Evolutionary conservation across 2,888 invertebrate species (phyloP), one percentile per base, ranked within the genome.

Genomic region (Caenorhabditis sp.): DNA sequence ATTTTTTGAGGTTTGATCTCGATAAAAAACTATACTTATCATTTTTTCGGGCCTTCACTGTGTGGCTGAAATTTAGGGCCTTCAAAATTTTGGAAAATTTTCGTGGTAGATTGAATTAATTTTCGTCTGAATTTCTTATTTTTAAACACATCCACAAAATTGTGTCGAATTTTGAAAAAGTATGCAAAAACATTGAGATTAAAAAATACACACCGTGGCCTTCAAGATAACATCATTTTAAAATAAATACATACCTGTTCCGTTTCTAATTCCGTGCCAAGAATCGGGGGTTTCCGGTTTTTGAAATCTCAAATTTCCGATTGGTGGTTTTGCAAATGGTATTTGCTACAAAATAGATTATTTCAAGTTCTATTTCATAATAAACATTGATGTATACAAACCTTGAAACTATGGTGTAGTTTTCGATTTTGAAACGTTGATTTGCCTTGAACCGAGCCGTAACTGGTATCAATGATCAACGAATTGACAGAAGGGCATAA

Each of bases 301-400:
- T 43, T 70, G 74, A 54, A 79, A 84, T 12, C 84, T 75, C 19
- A 81, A 62, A 10, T 78, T 60, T 17, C 83, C 84, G 5, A 83
- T 17, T 1, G 84, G 84, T 10, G 81, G 77, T 24, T 73, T 76
- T 1, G 84, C 78, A 59, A 82, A 80, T 19, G 84, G 84, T 58
- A 84, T 66, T 2, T 65, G 69, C 36, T 67, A 58, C 50, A 68
- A 75, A 0, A 58, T 21, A n/a, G 58, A 63, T 57, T 36, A 62
- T 14, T 36, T 54, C 17, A 19, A 62, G 12, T 4, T 23, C 21
- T n/a, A n/a, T 21, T 12, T 26, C n/a, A n/a, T n/a, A n/a, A n/a
- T n/a, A n/a, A n/a, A 43, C 12, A 5, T 17, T 43, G 17, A 10
- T 36, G 36, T 36, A 43, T 12, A 31, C 31, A 24, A 31, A 54